Evolutionary conservation across 2,888 invertebrate genomes (phyloP).

Genomic region (Himalopsyche kuldschensis): DNA sequence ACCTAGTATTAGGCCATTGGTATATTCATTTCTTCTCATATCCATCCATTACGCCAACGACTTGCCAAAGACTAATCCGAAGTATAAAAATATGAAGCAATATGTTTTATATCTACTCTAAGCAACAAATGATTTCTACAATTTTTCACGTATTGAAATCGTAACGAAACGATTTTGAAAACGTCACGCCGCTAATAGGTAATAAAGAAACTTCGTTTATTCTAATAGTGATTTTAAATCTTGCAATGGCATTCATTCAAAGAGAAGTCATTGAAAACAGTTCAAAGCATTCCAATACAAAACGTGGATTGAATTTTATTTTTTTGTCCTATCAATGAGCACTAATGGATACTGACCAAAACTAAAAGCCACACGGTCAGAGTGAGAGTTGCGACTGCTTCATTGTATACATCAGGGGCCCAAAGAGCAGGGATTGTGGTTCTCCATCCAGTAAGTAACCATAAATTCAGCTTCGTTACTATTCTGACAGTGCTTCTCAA

Average conservation of each 20-base stretch:
- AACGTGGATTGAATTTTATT: slow-evolving; percentile 1
- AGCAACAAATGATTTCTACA: too few species aligned
- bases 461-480: too few species aligned
- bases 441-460: neutral
- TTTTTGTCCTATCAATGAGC: slow-evolving; percentile 17
- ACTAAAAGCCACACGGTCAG: neutral
- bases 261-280: slow-evolving; percentile 4
- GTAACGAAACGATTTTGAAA: neutral
- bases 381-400: neutral
- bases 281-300: slow-evolving; percentile 6
- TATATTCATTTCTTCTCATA: too few species aligned
- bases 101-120: too few species aligned
- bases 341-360: slow-evolving; percentile 8
- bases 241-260: neutral
- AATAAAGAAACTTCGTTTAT: neutral
- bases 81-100: too few species aligned
- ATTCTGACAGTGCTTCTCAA: too few species aligned
- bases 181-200: neutral
- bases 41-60: too few species aligned
- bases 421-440: neutral
- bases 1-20: too few species aligned
- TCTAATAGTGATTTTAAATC: neutral
- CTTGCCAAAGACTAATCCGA: too few species aligned
- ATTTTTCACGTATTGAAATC: neutral
- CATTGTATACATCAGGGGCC: neutral